phyloP scores from a whole-genome alignment of 2,797 vertebrate species.

The Microcaecilia unicolor region DNA sequence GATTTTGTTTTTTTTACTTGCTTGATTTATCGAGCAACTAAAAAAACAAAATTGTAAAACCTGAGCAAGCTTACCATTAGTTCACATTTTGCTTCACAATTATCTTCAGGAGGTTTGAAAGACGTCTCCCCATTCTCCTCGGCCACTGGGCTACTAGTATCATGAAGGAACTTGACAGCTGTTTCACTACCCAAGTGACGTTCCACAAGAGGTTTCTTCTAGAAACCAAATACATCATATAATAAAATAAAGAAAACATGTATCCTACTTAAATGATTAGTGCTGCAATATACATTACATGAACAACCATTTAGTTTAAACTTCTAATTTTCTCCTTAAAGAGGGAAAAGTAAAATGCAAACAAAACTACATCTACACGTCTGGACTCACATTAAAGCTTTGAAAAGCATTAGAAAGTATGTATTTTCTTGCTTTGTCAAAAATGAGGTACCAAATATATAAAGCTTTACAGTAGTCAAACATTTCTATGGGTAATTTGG shows the following conservation, averaged over 20 bases:
- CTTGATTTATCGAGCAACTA: neutral
- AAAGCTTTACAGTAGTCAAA: too few relatives aligned
- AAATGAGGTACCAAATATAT: too few relatives aligned
- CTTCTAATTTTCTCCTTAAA: too few relatives aligned
- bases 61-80: slow-evolving; percentile 48
- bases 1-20: too few relatives aligned
- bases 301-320: too few relatives aligned
- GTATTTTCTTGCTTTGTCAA: too few relatives aligned
- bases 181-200: slow-evolving; percentile 37
- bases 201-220: slow-evolving; percentile 45
- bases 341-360: too few relatives aligned
- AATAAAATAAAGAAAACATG: too few relatives aligned
- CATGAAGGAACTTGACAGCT: neutral
- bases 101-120: slow-evolving; percentile 4
- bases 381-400: too few relatives aligned
- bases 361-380: too few relatives aligned
- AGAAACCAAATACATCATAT: neutral
- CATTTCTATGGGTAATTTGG: too few relatives aligned
- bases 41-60: neutral
- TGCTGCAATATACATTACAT: neutral
- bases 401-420: too few relatives aligned
- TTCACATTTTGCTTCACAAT: slow-evolving; percentile 20
- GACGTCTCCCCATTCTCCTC: slow-evolving; percentile 8
- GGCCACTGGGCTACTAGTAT: slow-evolving; percentile 2
- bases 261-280: neutral